Conservation (phyloP, 2,113 vertebrate genomes). For the Microtus pennsylvanicus region DNA sequence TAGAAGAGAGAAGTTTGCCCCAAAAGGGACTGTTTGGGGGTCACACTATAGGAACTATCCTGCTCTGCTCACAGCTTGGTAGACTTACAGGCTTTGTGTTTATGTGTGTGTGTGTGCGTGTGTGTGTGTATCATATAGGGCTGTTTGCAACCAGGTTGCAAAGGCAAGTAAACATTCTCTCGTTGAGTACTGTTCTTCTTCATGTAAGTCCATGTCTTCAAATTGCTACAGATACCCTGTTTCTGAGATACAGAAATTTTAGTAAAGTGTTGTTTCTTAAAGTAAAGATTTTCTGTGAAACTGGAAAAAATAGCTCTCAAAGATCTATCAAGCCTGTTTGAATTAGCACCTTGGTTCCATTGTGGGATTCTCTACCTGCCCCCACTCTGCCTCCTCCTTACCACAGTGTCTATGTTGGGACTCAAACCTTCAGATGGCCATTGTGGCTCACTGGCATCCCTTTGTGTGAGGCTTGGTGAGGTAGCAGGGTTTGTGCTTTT, state of each 20-base stretch:
- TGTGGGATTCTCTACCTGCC: background rate
- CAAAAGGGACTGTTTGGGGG: background rate
- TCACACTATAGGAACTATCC: background rate
- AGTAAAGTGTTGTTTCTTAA: background rate
- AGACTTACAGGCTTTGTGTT: background rate
- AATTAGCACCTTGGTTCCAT: background rate
- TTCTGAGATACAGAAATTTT: background rate
- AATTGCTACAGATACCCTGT: background rate
- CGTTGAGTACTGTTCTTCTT: background rate
- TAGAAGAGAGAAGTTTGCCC: background rate
- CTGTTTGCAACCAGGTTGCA: background rate
- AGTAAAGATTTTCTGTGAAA: background rate
- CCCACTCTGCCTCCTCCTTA: background rate
- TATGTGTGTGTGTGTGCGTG: no score
- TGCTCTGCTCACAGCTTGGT: background rate
- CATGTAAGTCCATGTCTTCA: background rate
- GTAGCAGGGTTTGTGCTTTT: background rate
- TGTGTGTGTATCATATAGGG: background rate
- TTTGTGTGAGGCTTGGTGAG: background rate
- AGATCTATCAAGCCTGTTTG: no score
- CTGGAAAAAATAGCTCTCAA: background rate
- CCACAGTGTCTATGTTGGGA: background rate
- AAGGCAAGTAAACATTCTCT: background rate
- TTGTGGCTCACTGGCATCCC: background rate
- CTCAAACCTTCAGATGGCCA: background rate